These are phyloP conservation scores for Paedocypris micromegethes DNA, from an alignment of 2,797 vertebrate species.

Conservation along the genomic window DNA sequence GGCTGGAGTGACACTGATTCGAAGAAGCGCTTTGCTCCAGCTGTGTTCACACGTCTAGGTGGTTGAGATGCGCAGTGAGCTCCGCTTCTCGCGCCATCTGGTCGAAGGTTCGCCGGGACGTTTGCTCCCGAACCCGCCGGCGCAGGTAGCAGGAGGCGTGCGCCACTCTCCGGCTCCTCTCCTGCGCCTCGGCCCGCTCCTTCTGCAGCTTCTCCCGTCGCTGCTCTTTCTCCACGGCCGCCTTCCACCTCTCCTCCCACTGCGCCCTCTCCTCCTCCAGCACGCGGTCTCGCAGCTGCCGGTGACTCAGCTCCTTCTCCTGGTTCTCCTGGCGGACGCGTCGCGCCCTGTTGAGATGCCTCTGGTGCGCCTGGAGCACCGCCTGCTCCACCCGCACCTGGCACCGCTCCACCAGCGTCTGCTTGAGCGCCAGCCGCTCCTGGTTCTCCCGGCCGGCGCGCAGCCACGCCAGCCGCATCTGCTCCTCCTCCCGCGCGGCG, in stretches of 20 bases:
- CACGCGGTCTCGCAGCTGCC: conserved; percentile 57
- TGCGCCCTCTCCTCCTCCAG: conserved; percentile 63
- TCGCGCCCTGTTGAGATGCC: conserved; percentile 44
- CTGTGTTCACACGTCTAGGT: conserved; percentile 52
- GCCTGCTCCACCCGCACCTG: conserved; percentile 60
- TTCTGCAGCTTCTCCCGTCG: conserved; percentile 59
- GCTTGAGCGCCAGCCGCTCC: conserved; percentile 56
- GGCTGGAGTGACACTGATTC: not conserved
- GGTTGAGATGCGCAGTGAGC: conserved; percentile 53
- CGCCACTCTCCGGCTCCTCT: conserved; percentile 61
- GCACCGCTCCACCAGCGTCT: conserved; percentile 55
- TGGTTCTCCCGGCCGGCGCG: conserved; percentile 48
- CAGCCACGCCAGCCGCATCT: conserved; percentile 53
- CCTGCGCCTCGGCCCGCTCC: conserved; percentile 58
- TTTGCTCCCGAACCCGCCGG: conserved; percentile 61
- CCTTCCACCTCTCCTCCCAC: conserved; percentile 53
- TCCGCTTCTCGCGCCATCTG: conserved; percentile 64
- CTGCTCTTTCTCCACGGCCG: conserved; percentile 60
- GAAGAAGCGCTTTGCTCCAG: no score
- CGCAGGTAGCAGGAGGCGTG: conserved; percentile 67
- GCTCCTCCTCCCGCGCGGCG: conserved; percentile 55
- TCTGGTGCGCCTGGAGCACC: conserved; percentile 29
- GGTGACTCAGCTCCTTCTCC: conserved; percentile 57
- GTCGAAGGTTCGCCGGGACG: conserved; percentile 56
- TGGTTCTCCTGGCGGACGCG: conserved; percentile 46